phyloP scores from a whole-genome alignment of 2,113 vertebrate species.

The Anseranas semipalmata region DNA sequence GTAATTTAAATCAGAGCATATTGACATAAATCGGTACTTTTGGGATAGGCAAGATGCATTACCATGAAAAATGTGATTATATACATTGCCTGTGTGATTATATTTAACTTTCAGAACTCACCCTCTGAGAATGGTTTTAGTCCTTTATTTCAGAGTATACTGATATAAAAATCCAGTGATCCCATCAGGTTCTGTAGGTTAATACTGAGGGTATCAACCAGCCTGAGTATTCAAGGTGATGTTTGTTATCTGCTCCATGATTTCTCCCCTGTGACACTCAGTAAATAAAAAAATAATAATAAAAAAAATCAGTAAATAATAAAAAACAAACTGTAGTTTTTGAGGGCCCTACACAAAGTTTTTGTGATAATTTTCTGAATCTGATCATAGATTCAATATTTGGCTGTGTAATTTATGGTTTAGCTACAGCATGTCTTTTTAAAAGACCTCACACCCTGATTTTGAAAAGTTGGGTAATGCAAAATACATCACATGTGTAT shows the following conservation, averaged over 20 bases:
- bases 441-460: neutral
- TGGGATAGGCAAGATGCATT: neutral
- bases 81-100: neutral
- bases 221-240: neutral
- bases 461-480: neutral
- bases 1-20: neutral
- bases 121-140: neutral
- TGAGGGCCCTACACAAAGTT: neutral
- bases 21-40: neutral
- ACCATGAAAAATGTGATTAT: neutral
- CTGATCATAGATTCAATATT: neutral
- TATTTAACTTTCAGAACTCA: neutral
- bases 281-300: too few species aligned
- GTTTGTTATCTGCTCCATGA: neutral
- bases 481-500: neutral
- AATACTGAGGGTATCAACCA: neutral
- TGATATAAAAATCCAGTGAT: neutral
- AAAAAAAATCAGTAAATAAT: too few species aligned
- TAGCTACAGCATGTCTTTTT: neutral
- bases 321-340: neutral
- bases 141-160: neutral
- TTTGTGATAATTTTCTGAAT: neutral
- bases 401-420: neutral
- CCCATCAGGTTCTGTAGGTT: neutral
- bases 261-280: neutral